Base-by-base conservation (phyloP, 2,888 invertebrate species). In the Drosophila helvetica region DNA sequence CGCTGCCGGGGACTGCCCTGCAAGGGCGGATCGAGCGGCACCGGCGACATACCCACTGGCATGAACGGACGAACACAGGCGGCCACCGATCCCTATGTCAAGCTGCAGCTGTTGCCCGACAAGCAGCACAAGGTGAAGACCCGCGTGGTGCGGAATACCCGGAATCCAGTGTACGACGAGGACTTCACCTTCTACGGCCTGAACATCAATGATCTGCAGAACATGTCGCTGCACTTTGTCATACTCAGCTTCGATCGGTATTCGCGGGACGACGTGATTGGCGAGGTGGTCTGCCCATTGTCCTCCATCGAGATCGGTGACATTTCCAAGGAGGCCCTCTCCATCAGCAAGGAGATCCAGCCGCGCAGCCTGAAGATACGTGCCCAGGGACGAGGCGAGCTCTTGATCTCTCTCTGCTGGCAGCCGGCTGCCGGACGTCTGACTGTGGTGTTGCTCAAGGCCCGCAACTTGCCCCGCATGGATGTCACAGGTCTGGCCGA, bases 141-240 rank as follows among this genome's bases (percentile, higher is more conserved):
- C 70, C 91, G 99, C 65, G 99, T 99, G 9, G 95, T 99, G 45
- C 95, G 99, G 78, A 98, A 99, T 92, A 99, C 99, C 51, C 94
- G 97, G 59, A 97, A 98, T 93, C 99, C 99, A 0, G 96, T 98
- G 1, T 99, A 99, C 92, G 99, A 99, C 90, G 99, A 99, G 92
- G 99, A 99, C 92, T 99, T 99, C 92, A 99, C 99, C 1, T 99
- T 99, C 94, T 99, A 98, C 91, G 99, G 99, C 61, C 95, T 98
- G 86, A 95, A 95, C 55, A 95, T 96, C 79, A 95, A 96, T 90
- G 98, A 98, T 92, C 93, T 98, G 68, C 94, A 96, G 90, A 95
- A 95, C 89, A 97, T 98, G 92, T 98, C 98, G 6, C 93, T 98
- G 58, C 98, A 98, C 93, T 98, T 98, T 92, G 97, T 98, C 61